Percentiles rank a stretch among this genome's conserved stretches.
These are phyloP conservation scores for Amphimedon queenslandica DNA, from an alignment of 37 sponge, comb jelly and placozoan genomes.

Conservation along the genomic window DNA sequence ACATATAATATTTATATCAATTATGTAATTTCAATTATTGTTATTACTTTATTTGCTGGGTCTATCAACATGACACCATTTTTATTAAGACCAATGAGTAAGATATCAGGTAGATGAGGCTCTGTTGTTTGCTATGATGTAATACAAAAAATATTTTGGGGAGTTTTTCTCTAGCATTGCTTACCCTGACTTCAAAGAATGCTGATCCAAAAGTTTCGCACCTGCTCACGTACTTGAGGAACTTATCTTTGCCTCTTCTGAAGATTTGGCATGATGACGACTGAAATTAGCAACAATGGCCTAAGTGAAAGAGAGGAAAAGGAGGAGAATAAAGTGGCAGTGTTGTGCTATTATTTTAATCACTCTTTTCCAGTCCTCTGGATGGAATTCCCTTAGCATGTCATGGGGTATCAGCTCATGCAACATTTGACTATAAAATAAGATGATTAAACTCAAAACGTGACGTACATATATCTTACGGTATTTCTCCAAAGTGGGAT, in stretches of 20 bases:
- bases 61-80: slow-evolving; percentile 87
- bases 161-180: too few species aligned
- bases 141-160: too few species aligned
- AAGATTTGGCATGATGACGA: slow-evolving; percentile 34
- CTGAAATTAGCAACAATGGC: slow-evolving; percentile 65
- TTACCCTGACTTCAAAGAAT: slow-evolving; percentile 95
- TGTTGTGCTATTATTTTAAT: too few species aligned
- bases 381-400: slow-evolving; percentile 40
- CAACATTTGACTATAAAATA: slow-evolving; percentile 54
- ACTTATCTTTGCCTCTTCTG: slow-evolving; percentile 76
- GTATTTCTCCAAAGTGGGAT: slow-evolving; percentile 48
- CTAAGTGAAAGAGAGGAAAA: neutral
- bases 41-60: slow-evolving; percentile 66
- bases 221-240: slow-evolving; percentile 72
- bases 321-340: neutral
- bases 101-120: slow-evolving; percentile 74
- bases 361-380: slow-evolving; percentile 91
- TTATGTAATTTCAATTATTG: neutral
- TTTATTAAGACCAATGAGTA: slow-evolving; percentile 91
- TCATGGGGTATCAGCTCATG: slow-evolving; percentile 75
- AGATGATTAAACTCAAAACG: neutral
- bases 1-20: neutral
- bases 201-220: slow-evolving; percentile 96
- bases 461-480: slow-evolving; percentile 38
- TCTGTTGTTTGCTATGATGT: slow-evolving; percentile 96